phyloP scores from a whole-genome alignment of 1,140 invertebrate species.

The Idris sp. region DNA sequence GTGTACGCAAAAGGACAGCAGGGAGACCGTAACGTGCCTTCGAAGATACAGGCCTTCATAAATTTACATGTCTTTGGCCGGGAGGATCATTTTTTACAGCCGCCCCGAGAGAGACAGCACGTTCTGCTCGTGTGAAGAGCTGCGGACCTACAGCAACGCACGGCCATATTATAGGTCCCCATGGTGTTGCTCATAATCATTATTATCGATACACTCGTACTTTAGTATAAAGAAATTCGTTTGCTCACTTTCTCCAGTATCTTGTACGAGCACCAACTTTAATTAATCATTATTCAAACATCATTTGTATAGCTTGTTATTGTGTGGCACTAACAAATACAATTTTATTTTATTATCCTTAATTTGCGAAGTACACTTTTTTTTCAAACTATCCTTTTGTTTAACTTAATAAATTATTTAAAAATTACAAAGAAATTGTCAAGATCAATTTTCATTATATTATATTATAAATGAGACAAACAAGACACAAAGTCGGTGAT shows the following conservation, averaged over 20 bases:
- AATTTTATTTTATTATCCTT: no score
- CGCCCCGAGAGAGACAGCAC: constrained; percentile 65
- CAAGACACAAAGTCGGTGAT: no score
- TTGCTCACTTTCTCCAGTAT: constrained; percentile 50
- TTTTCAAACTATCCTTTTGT: no score
- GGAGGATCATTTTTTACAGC: constrained; percentile 76
- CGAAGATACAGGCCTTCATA: constrained; percentile 72
- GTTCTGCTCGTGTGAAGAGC: constrained; percentile 57
- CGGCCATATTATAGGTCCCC: constrained; percentile 71
- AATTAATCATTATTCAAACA: constrained; percentile 56
- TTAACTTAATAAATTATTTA: no score
- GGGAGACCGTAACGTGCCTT: constrained; percentile 51
- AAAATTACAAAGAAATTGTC: no score
- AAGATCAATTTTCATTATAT: no score
- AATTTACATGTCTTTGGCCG: constrained; percentile 77
- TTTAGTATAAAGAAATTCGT: constrained; percentile 56
- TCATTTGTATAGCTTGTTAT: constrained; percentile 37
- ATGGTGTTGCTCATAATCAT: constrained; percentile 76
- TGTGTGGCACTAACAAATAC: no score
- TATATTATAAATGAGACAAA: no score
- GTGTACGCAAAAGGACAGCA: constrained; percentile 58
- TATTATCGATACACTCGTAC: constrained; percentile 72
- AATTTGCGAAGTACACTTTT: no score
- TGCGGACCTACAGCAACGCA: constrained; percentile 74
- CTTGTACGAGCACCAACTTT: constrained; percentile 11